Evolutionary conservation across 2,113 vertebrate genomes (phyloP).

Genomic region (Rhagologus leucostigma): DNA sequence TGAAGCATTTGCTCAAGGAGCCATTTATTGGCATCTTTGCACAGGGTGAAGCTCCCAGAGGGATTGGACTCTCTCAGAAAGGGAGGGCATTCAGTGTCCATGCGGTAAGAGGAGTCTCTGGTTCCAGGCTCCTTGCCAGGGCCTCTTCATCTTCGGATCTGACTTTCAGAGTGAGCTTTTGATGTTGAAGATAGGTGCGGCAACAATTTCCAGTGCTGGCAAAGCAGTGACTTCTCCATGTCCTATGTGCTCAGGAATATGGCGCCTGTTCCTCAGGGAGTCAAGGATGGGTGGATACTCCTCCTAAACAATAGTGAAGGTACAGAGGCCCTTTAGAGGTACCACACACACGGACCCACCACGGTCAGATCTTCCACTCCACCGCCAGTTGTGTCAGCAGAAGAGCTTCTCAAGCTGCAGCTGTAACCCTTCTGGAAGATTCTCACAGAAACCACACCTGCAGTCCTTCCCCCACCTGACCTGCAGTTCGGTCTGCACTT

Average conservation of each 20-base stretch:
- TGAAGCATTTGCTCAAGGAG: background rate
- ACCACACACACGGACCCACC: background rate
- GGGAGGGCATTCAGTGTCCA: no score
- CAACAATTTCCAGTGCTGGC: background rate
- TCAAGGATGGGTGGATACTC: no score
- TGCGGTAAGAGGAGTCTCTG: background rate
- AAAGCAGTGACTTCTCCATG: background rate
- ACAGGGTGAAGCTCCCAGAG: background rate
- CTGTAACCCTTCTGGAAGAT: fast-evolving
- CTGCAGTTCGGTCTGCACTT: fast-evolving
- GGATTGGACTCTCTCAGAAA: background rate
- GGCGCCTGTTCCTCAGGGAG: background rate
- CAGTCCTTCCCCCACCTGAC: background rate
- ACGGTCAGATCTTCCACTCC: background rate
- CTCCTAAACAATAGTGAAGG: background rate
- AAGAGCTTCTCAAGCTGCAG: background rate
- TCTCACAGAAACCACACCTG: background rate
- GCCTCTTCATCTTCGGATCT: background rate
- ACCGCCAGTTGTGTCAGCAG: background rate
- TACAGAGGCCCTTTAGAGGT: background rate
- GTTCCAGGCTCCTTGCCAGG: fast-evolving
- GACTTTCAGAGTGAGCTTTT: background rate
- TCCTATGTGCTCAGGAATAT: background rate
- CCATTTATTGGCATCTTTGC: background rate
- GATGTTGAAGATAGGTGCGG: background rate